These are phyloP conservation scores for Aegithalos caudatus DNA, from an alignment of 2,113 vertebrate species.

Conservation along the genomic window DNA sequence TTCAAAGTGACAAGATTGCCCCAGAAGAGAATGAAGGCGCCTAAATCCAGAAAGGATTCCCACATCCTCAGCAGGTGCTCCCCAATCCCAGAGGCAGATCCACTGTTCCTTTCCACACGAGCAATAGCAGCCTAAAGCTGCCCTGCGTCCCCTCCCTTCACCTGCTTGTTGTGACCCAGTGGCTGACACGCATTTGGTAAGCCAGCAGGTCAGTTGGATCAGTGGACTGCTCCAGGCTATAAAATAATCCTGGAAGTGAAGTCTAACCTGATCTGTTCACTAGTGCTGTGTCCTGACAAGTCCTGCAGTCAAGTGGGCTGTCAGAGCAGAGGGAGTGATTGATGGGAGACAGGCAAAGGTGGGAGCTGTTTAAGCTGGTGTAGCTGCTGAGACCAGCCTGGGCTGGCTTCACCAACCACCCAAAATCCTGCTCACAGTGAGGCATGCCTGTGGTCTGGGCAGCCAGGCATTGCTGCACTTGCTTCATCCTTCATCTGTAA, in stretches of 20 bases:
- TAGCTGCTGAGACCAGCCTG: not conserved
- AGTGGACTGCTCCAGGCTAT: not conserved
- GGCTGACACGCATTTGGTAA: not conserved
- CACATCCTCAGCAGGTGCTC: not conserved
- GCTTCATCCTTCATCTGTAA: not conserved
- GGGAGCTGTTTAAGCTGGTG: not conserved
- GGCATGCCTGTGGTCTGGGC: not conserved
- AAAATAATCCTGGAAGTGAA: not conserved
- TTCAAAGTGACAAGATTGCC: not conserved
- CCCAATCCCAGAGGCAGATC: not conserved
- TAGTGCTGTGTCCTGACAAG: not conserved
- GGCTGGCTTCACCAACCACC: not conserved
- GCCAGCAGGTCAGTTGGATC: not conserved
- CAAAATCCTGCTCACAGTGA: not conserved
- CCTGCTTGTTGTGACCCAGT: not conserved
- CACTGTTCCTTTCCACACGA: not conserved
- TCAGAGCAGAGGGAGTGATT: not conserved
- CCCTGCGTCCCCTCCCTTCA: not conserved
- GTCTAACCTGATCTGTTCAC: not conserved
- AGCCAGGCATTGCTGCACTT: not conserved
- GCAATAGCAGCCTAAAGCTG: not conserved
- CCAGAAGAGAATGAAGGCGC: not conserved
- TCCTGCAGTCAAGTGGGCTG: not conserved
- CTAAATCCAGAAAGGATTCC: not conserved
- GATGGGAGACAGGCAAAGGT: not conserved